Conservation (phyloP, 2,113 vertebrate genomes). For the Takifugu flavidus region DNA sequence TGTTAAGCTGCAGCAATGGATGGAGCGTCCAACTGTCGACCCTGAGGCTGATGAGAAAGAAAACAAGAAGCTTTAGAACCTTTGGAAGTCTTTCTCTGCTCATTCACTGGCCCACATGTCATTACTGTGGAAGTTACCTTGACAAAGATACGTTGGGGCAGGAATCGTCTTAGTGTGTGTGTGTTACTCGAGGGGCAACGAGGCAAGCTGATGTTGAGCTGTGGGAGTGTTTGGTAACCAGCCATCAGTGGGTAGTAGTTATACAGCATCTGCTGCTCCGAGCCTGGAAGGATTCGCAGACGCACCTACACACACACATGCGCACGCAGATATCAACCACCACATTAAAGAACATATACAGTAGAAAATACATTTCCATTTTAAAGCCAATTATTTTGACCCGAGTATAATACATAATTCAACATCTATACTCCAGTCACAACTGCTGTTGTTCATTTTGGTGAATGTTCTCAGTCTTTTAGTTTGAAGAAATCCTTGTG, state of each 20-base stretch:
- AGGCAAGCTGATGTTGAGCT: conserved; percentile 84
- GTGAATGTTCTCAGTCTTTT: too few species aligned
- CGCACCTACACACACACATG: conserved; percentile 77
- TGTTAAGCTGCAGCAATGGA: conserved; percentile 85
- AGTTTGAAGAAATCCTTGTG: too few species aligned
- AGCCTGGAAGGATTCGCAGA: conserved; percentile 88
- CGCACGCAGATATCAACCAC: not conserved
- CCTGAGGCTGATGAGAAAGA: conserved; percentile 83
- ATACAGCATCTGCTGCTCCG: conserved; percentile 90
- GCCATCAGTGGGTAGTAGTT: conserved; percentile 98
- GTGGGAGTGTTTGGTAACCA: conserved; percentile 91
- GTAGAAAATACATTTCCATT: too few species aligned
- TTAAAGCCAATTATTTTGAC: too few species aligned
- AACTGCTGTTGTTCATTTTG: too few species aligned
- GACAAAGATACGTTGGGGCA: conserved; percentile 92
- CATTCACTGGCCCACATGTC: not conserved
- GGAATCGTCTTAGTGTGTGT: conserved; percentile 84
- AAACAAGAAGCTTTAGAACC: not conserved
- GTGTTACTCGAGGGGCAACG: conserved; percentile 81
- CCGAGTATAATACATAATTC: too few species aligned
- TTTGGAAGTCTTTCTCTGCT: not conserved
- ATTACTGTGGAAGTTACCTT: conserved; percentile 77
- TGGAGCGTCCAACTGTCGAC: conserved; percentile 81
- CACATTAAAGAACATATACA: too few species aligned
- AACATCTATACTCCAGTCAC: too few species aligned